Base-by-base conservation (phyloP, 2,797 vertebrate genomes). In the Geotrypetes seraphini region DNA sequence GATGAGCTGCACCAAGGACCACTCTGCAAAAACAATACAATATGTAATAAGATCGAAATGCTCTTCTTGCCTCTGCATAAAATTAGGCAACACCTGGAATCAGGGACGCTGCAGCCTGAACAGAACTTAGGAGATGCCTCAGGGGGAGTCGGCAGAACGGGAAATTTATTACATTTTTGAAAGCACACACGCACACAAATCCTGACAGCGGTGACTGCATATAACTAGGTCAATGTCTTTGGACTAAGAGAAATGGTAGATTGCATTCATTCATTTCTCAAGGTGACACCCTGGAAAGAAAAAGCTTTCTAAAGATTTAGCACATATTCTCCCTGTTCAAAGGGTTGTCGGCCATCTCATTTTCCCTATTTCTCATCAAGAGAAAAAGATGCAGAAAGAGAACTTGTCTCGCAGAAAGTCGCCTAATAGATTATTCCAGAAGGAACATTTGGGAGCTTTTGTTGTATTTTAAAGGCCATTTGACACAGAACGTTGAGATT, bases 361-460 rank as follows among this genome's bases (percentile, higher is more conserved):
- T n/a, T n/a, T n/a, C n/a, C n/a, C n/a, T n/a, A n/a, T n/a, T n/a
- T n/a, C n/a, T n/a, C n/a, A n/a, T n/a, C n/a, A n/a, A n/a, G n/a
- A n/a, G n/a, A n/a, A n/a, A n/a, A n/a, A n/a, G n/a, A 15, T 9
- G 4, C 9, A 19, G 4, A 37, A 12, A 8, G 32, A 16, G 46
- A 12, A 29, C 4, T 34, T 56, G 52, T 27, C 44, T 42, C 50
- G 28, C 15, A 42, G 9, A 18, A 5, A 2, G 32, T 51, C 57
- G 36, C 3, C n/a, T 26, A 46, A 9, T 4, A 20, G 5, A 8
- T 51, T 37, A 33, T 5, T 5, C 20, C 43, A 44, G 25, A 42
- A 33, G 23, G 23, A 43, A 45, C 50, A 39, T 48, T 29, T 33
- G 13, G n/a, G 7, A 27, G 5, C 5, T 43, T 60, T 54, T 36